A percentile compares a stretch with the other conserved stretches of the same genome.
These are phyloP conservation scores for Cyprinodon variegatus DNA, from an alignment of 2,113 vertebrate species.

Conservation along the genomic window DNA sequence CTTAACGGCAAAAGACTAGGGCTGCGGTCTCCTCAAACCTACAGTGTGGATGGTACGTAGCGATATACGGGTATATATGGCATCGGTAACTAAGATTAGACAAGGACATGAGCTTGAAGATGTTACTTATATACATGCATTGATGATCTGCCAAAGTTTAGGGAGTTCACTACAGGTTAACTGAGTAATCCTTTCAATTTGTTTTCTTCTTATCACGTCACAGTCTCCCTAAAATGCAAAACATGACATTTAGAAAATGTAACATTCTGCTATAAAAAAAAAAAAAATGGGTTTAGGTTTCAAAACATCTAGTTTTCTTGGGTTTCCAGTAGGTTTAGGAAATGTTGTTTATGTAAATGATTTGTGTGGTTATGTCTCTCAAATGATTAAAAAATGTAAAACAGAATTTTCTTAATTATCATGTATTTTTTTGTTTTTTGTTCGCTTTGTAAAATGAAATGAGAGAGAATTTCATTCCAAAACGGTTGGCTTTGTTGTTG, in stretches of 20 bases:
- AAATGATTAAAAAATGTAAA: too few relatives aligned
- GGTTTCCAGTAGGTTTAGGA: not conserved
- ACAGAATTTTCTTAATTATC: too few relatives aligned
- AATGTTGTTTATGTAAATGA: not conserved
- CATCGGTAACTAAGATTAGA: slow-evolving; percentile 15
- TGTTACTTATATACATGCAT: slow-evolving; percentile 17
- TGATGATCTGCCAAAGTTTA: slow-evolving; percentile 33
- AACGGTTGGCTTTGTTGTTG: too few relatives aligned
- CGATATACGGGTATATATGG: slow-evolving; percentile 21
- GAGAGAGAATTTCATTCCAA: not conserved
- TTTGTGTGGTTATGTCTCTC: not conserved
- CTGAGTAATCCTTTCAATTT: slow-evolving; percentile 10
- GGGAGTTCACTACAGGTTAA: slow-evolving; percentile 14
- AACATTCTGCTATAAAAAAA: not conserved
- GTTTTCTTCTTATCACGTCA: not conserved
- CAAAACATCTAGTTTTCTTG: not conserved
- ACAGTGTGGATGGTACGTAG: slow-evolving; percentile 46
- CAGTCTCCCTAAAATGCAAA: not conserved
- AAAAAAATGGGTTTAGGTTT: not conserved
- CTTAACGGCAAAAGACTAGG: slow-evolving; percentile 37
- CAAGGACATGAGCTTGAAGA: not conserved
- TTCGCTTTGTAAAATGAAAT: too few relatives aligned
- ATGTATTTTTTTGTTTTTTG: too few relatives aligned
- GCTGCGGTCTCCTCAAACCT: slow-evolving; percentile 52
- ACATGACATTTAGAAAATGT: not conserved